These are phyloP conservation scores for Caenorhabditis tropicalis DNA, from an alignment of 1,140 invertebrate genomes.

Conservation along the genomic window DNA sequence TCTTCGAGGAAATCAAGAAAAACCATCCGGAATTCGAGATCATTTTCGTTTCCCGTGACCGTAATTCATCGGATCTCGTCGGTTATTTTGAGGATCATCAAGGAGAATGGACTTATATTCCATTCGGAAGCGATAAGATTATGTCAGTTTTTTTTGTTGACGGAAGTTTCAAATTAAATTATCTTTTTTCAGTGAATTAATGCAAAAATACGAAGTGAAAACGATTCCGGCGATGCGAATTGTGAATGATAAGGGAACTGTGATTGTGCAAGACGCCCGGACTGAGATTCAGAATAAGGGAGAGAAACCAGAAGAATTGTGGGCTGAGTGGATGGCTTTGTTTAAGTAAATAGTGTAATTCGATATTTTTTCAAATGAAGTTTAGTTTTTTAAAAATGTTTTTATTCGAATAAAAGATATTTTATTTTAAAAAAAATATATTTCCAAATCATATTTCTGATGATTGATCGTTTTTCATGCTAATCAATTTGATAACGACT, in stretches of 20 bases:
- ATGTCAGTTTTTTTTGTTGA: constrained; percentile 25
- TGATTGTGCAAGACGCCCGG: constrained; percentile 69
- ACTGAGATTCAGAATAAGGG: constrained; percentile 63
- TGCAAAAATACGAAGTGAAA: constrained; percentile 68
- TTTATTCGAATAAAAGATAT: too few relatives aligned
- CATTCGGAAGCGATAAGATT: constrained; percentile 58
- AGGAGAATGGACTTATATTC: constrained; percentile 56
- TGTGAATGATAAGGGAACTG: constrained; percentile 68
- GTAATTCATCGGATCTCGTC: constrained; percentile 42
- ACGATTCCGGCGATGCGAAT: constrained; percentile 68
- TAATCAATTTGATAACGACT: too few relatives aligned
- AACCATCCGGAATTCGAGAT: constrained; percentile 68
- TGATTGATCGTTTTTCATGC: too few relatives aligned
- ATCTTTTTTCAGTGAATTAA: constrained; percentile 59
- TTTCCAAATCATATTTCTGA: too few relatives aligned
- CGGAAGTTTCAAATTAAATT: background rate
- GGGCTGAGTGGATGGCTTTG: constrained; percentile 52
- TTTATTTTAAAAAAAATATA: too few relatives aligned
- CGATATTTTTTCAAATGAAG: too few relatives aligned
- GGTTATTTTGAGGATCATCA: constrained; percentile 57
- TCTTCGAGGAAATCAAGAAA: constrained; percentile 68
- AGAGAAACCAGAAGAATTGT: constrained; percentile 47
- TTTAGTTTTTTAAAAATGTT: too few relatives aligned
- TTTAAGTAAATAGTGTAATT: constrained; percentile 15
- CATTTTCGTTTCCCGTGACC: constrained; percentile 57